Evolutionary conservation across 1,140 invertebrate species (phyloP).

Genomic region (Sitophilus oryzae): DNA sequence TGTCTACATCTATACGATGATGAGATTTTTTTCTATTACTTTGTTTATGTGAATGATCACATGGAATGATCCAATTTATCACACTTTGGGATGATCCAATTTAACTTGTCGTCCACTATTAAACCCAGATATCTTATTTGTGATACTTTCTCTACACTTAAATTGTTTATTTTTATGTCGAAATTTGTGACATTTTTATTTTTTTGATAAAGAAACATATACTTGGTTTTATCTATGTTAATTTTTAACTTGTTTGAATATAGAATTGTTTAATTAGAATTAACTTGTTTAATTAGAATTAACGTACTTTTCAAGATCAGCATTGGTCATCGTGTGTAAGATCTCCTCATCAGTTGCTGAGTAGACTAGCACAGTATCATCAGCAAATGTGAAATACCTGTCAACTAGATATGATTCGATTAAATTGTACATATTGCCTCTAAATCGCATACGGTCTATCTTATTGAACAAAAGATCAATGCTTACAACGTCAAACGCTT

Average conservation of each 20-base stretch:
- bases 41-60: too few relatives aligned
- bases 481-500: not conserved
- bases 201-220: not conserved
- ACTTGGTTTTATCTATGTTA: too few relatives aligned
- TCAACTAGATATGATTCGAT: not conserved
- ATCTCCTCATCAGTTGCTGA: not conserved
- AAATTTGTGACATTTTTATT: not conserved
- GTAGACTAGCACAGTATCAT: not conserved
- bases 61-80: too few relatives aligned
- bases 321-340: not conserved
- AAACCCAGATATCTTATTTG: not conserved
- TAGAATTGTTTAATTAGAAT: too few relatives aligned
- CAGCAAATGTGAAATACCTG: not conserved
- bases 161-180: not conserved
- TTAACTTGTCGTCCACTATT: not conserved
- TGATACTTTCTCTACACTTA: not conserved
- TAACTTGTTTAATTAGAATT: too few relatives aligned
- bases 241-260: too few relatives aligned
- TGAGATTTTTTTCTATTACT: not conserved
- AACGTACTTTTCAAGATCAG: too few relatives aligned
- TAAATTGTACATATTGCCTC: slow-evolving; percentile 2
- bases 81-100: not conserved
- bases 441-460: not conserved
- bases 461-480: not conserved
- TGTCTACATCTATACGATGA: not conserved